Evolutionary conservation across 2,113 vertebrate species (phyloP).

Genomic region (Burhinus bistriatus): DNA sequence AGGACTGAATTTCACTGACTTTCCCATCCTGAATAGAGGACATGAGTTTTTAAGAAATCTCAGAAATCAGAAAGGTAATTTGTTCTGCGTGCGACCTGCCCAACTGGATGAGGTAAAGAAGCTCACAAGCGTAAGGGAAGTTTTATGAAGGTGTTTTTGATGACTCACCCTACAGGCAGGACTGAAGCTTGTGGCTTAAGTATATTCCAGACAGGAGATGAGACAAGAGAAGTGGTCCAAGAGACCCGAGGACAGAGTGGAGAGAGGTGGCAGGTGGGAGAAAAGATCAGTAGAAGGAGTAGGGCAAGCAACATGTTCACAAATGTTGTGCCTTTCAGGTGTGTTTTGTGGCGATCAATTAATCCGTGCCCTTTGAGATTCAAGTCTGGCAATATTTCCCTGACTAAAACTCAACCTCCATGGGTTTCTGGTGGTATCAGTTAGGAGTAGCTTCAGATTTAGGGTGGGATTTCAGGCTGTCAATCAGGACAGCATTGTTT

Average conservation of each 20-base stretch:
- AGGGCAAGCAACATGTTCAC: background rate
- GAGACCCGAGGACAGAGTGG: background rate
- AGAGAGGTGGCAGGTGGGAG: background rate
- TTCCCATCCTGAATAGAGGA: background rate
- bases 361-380: background rate
- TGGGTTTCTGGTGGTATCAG: background rate
- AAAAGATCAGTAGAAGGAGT: background rate
- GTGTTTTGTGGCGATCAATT: background rate
- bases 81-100: background rate
- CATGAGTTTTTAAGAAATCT: background rate
- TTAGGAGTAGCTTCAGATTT: background rate
- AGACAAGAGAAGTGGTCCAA: background rate
- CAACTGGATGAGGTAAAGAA: background rate
- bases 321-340: background rate
- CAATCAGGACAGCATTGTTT: background rate
- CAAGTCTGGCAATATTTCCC: background rate
- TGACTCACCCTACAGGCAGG: background rate
- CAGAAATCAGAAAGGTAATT: background rate
- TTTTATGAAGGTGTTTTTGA: conserved; percentile 4
- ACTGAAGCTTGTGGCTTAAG: background rate
- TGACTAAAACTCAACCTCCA: background rate
- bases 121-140: background rate
- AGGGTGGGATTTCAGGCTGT: background rate
- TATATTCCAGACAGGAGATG: background rate
- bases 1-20: background rate